Conservation (phyloP, 2,888 invertebrate genomes). For the Argyresthia albistria region DNA sequence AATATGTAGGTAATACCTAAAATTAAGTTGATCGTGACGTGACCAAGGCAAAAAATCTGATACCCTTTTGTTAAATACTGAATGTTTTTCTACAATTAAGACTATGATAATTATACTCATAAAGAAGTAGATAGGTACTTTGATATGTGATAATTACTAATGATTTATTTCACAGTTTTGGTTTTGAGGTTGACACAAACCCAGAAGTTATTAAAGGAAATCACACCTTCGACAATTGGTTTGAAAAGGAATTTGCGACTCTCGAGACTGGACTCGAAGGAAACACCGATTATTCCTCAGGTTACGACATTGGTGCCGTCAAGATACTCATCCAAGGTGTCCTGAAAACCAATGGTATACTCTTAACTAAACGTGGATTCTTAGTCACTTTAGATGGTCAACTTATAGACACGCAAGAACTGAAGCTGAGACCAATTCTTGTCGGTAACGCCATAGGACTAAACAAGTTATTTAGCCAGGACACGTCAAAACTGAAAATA, state of each 20-base stretch:
- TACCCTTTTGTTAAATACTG: too few relatives aligned
- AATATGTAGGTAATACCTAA: too few relatives aligned
- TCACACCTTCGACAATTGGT: constrained; percentile 26
- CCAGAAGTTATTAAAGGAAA: neutral
- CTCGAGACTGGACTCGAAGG: constrained; percentile 15
- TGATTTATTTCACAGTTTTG: too few relatives aligned
- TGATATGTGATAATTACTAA: too few relatives aligned
- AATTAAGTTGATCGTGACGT: too few relatives aligned
- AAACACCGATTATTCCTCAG: constrained; percentile 3
- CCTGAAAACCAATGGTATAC: constrained; percentile 26
- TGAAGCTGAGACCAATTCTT: constrained; percentile 33
- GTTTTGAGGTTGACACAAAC: neutral
- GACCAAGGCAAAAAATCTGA: too few relatives aligned
- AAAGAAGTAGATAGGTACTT: too few relatives aligned
- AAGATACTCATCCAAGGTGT: constrained; percentile 24
- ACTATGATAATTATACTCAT: too few relatives aligned
- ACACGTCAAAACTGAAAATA: too few relatives aligned
- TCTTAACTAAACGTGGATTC: constrained; percentile 20
- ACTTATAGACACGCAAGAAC: constrained; percentile 20
- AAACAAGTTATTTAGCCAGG: too few relatives aligned
- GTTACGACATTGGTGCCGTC: constrained; percentile 16
- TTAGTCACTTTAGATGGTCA: constrained; percentile 25
- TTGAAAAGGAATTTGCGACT: constrained; percentile 23
- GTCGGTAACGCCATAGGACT: constrained; percentile 25
- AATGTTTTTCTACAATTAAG: too few relatives aligned